Evolutionary conservation across 2,113 vertebrate genomes (phyloP), one percentile per base, ranked within the genome.

Genomic region (Xenus cinereus): DNA sequence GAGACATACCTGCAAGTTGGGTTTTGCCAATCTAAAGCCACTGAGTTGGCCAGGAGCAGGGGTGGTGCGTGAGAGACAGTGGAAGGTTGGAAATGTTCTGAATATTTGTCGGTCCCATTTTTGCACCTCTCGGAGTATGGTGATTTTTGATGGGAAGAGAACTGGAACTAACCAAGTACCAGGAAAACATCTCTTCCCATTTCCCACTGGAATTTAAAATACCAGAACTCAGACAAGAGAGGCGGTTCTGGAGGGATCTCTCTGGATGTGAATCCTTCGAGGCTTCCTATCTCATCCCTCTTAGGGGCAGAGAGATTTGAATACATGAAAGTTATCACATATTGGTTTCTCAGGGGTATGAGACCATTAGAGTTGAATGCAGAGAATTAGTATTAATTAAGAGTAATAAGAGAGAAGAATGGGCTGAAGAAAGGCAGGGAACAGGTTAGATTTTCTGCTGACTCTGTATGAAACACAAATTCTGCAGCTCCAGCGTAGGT

Each of bases 311-410:
- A 50, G 71, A 90, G 67, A 76, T 82, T 78, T 91, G 77, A 84
- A 28, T 43, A 62, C 45, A 45, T 43, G 32, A 50, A 92, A 3
- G 5, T 68, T 84, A 84, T 90, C 67, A 28, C 2, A 1, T 3
- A 7, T 23, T 63, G 82, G 62, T 60, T 96, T 73, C 88, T 91
- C 86, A 67, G 72, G 71, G 54, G 62, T 78, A 20, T 37, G 95
- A 92, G 95, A 50, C 91, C 88, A 33, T 23, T 88, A 76, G 51
- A 88, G n/a, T 12, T 62, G 76, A 50, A 78, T 79, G 63, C 37
- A 84, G 86, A 75, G 46, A 79, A 69, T 91, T 35, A 53, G 45
- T 73, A 54, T 89, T 95, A 91, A 94, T 91, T 89, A 77, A 90
- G 59, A 81, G n/a, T 39, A 85, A 28, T 50, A 68, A 50, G 72